phyloP scores from a whole-genome alignment of 2,113 vertebrate species.

The Channa argus region DNA sequence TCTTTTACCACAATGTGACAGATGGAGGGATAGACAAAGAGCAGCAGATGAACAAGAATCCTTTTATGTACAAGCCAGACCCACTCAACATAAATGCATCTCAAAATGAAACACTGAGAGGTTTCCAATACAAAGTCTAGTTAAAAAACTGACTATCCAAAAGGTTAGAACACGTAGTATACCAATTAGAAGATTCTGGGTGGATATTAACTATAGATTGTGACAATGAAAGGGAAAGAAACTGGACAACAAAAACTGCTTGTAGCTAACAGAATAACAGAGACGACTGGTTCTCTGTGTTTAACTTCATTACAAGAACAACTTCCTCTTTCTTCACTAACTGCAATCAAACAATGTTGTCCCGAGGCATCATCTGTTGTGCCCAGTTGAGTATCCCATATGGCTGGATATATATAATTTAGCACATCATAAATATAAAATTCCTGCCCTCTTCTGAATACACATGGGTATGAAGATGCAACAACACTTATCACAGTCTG shows the following conservation, averaged over 20 bases:
- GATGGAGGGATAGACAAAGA: slow-evolving; percentile 55
- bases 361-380: slow-evolving; percentile 68
- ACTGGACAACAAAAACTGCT: neutral
- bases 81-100: slow-evolving; percentile 50
- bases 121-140: slow-evolving; percentile 9
- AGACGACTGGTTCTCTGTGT: slow-evolving; percentile 1
- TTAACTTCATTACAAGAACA: slow-evolving; percentile 13
- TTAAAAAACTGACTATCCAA: slow-evolving; percentile 24
- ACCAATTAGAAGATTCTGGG: neutral
- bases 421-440: slow-evolving; percentile 78
- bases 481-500: slow-evolving; percentile 48
- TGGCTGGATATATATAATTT: slow-evolving; percentile 77
- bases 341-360: slow-evolving; percentile 59
- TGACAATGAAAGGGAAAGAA: neutral
- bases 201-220: slow-evolving; percentile 1
- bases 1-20: slow-evolving; percentile 49
- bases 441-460: slow-evolving; percentile 52
- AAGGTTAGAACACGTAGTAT: neutral
- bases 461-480: slow-evolving; percentile 35
- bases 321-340: slow-evolving; percentile 33
- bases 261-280: neutral
- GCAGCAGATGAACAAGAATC: slow-evolving; percentile 50
- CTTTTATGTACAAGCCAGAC: slow-evolving; percentile 47
- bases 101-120: slow-evolving; percentile 32
- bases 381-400: slow-evolving; percentile 72